phyloP scores from a whole-genome alignment of 1,140 invertebrate genomes.

The Archivesica marissinica region DNA sequence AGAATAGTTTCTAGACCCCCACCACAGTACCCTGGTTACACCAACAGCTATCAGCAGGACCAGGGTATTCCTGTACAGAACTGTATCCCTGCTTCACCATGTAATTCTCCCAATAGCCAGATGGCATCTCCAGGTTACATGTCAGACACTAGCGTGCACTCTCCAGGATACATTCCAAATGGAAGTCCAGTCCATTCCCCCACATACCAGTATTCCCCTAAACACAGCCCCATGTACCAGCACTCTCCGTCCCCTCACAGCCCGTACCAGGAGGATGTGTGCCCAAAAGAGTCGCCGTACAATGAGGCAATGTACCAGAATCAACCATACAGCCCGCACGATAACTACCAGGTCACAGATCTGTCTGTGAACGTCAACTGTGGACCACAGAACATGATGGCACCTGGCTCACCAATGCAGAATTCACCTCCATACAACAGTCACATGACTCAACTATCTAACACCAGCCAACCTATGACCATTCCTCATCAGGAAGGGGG shows the following conservation, averaged over 20 bases:
- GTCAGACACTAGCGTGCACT: slow-evolving; percentile 35
- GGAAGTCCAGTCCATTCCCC: slow-evolving; percentile 24
- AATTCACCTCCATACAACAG: slow-evolving; percentile 31
- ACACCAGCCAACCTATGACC: slow-evolving; percentile 51
- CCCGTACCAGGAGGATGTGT: slow-evolving; percentile 28
- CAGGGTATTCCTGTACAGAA: neutral
- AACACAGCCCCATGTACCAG: slow-evolving; percentile 51
- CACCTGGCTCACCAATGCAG: slow-evolving; percentile 8
- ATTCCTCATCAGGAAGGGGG: slow-evolving; percentile 63
- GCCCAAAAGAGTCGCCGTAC: slow-evolving; percentile 44
- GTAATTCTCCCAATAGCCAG: slow-evolving; percentile 46
- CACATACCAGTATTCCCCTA: slow-evolving; percentile 48
- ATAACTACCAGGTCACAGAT: slow-evolving; percentile 48
- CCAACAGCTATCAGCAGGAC: neutral
- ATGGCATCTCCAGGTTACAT: slow-evolving; percentile 46
- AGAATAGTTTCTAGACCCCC: slow-evolving; percentile 26
- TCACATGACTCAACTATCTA: slow-evolving; percentile 26
- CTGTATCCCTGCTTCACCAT: slow-evolving; percentile 23
- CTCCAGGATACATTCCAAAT: slow-evolving; percentile 53
- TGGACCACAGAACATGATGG: neutral
- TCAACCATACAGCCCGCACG: slow-evolving; percentile 42
- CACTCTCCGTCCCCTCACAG: slow-evolving; percentile 30
- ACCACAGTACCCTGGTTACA: slow-evolving; percentile 52
- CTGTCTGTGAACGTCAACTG: slow-evolving; percentile 47
- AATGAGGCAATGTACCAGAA: slow-evolving; percentile 20